Evolutionary conservation across 2,113 vertebrate species (phyloP).

Genomic region (Cyphomyrus discorhynchus): DNA sequence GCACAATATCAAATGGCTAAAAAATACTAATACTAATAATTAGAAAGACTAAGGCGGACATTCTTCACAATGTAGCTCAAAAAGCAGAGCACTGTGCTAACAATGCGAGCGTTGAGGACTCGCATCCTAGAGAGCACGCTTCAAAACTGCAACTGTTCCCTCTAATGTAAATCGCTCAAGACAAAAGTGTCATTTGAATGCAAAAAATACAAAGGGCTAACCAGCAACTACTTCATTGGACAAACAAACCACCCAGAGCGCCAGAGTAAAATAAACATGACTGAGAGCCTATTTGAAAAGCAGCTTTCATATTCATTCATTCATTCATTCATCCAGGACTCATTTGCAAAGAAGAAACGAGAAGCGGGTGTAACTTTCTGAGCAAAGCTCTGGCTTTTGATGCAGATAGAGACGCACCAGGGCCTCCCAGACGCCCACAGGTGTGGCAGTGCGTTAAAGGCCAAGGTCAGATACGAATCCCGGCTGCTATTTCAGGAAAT

Average conservation of each 20-base stretch:
- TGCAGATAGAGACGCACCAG: too few relatives aligned
- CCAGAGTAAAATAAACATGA: background rate
- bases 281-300: background rate
- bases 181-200: background rate
- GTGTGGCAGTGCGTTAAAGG: background rate
- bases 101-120: background rate
- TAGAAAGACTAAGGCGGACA: background rate
- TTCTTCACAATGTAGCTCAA: background rate
- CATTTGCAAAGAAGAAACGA: background rate
- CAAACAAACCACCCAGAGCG: background rate
- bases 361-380: background rate
- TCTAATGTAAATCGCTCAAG: background rate
- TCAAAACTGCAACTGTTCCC: background rate
- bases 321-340: background rate
- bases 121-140: background rate
- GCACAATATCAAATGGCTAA: background rate
- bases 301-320: background rate
- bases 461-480: background rate
- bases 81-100: background rate
- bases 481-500: background rate
- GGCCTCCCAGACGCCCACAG: background rate
- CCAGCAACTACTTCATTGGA: background rate
- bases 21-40: background rate
- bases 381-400: background rate
- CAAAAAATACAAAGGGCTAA: background rate